Base-by-base conservation (phyloP, 2,113 vertebrate genomes). In the Hypomesus transpacificus region DNA sequence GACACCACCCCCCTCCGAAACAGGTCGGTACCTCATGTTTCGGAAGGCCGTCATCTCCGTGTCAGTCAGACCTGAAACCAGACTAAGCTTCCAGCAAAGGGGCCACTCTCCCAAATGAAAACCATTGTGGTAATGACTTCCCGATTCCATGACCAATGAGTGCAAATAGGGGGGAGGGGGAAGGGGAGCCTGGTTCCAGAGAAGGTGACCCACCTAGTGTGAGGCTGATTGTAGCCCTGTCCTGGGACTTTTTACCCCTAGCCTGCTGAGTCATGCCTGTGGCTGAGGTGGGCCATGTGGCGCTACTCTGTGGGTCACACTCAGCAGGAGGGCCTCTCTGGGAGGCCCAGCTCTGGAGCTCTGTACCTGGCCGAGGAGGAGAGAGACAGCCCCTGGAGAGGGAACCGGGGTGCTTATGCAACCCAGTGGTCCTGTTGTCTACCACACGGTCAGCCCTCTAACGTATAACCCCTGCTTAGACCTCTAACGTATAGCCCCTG, bases 221-320 rank as follows among this genome's bases (percentile, higher is more conserved):
- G 69, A 64, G 20, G 70, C 53, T 57, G 66, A 76, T 69, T 62
- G 76, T 21, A 67, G 21, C 53, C 68, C 65, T 34, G 14, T 56
- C 76, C 73, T 63, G 83, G 16, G 28, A 53, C 64, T 46, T 46
- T 9, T 46, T 46, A 46, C 39, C 39, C 39, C 39, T 2, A 46
- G 39, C 9, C 54, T 75, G 77, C 82, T 8, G 20, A 22, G 57
- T 3, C 14, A 22, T 58, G 57, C 52, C 86, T 80, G 71, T 21
- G 75, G 73, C 56, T 64, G 21, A 71, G 17, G 53, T 65, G 14
- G 67, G 60, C 66, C 69, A 77, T 50, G 54, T 70, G 70, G 66
- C 34, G 67, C 72, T 70, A 56, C 69, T 72, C 71, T 72, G 52
- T 77, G 70, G 75, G 67, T 80, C 80, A 78, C 64, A 82, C 63